These are phyloP conservation scores for Drosophila orosa DNA, from an alignment of 1,140 invertebrate genomes.

Conservation along the genomic window DNA sequence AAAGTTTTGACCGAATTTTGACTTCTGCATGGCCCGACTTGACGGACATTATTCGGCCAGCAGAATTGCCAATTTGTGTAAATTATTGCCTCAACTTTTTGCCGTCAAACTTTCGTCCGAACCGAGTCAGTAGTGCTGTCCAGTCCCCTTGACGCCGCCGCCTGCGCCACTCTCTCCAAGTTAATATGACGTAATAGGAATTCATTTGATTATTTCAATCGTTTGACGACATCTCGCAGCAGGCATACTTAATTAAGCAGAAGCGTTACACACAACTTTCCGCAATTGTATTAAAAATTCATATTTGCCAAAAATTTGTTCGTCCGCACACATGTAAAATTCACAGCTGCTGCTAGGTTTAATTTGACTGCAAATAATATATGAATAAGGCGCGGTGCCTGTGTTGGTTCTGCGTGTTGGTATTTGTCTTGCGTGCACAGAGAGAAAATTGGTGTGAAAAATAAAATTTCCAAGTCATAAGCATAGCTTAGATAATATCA, in stretches of 20 bases:
- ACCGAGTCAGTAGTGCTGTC: neutral
- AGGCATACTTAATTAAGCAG: constrained; percentile 75
- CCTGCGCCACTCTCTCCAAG: constrained; percentile 16
- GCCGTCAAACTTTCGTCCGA: constrained; percentile 43
- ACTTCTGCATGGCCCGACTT: constrained; percentile 59
- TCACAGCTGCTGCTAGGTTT: constrained; percentile 78
- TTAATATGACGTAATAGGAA: constrained; percentile 65
- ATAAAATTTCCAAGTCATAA: too few relatives aligned
- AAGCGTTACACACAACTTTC: constrained; percentile 62
- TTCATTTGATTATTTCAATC: constrained; percentile 65
- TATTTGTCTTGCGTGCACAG: constrained; percentile 59
- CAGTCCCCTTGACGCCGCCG: neutral
- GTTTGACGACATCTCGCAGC: constrained; percentile 24
- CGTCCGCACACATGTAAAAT: constrained; percentile 70
- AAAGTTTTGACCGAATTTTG: constrained; percentile 79
- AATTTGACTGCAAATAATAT: constrained; percentile 82
- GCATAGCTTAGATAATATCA: neutral
- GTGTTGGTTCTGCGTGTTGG: constrained; percentile 21
- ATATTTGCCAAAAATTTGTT: constrained; percentile 79
- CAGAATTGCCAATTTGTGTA: constrained; percentile 80
- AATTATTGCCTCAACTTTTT: constrained; percentile 79
- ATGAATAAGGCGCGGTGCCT: constrained; percentile 47
- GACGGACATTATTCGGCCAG: constrained; percentile 65
- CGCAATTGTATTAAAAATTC: constrained; percentile 79
- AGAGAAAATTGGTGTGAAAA: too few relatives aligned